Base-by-base conservation (phyloP, 2,888 invertebrate genomes). In the Hydraecia micacea region DNA sequence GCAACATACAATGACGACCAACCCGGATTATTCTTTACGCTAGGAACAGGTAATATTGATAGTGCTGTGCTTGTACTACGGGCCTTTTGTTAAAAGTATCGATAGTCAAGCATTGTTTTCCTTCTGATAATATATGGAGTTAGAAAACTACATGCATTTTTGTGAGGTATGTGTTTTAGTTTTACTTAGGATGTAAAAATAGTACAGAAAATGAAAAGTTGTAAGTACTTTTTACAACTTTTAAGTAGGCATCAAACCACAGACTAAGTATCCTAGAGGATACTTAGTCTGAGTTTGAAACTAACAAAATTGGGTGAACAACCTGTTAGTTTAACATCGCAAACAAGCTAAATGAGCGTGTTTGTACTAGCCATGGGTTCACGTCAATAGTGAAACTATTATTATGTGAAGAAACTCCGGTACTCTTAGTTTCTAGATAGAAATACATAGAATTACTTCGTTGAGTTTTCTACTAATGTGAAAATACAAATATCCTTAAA, bases 21-120 rank as follows among this genome's bases (percentile, higher is more conserved):
- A 91, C 93, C 93, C 91, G 95, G 95, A 95, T 95, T 95, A 95
- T 95, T 95, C 94, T 95, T 95, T 94, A 93, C 93, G 91, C 92
- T 92, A 89, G 90, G 93, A 94, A 94, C 96, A 96, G 96, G 96
- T 96, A 96, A 94, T 94, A 95, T 93, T 90, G 87, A 84, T 92
- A 95, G 95, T 89, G 95, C 71, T 90, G 95, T 83, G 69, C 80
- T 65, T 15, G 18, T 18, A 36, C 9, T 15, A 69, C 28, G 46
- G 13, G 73, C 63, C 21, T 58, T 66, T 63, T 80, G 66, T 72
- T 73, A 73, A 80, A 75, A 65, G 52, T 90, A 88, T 91, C 90
- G 90, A 89, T 77, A 75, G 21, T 9, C 28, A 15, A 32, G 11
- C 75, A 46, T 62, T 80, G 36, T 75, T 75, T 70, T 73, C 11